phyloP scores from a whole-genome alignment of 2,113 vertebrate species.

The Nettapus auritus region DNA sequence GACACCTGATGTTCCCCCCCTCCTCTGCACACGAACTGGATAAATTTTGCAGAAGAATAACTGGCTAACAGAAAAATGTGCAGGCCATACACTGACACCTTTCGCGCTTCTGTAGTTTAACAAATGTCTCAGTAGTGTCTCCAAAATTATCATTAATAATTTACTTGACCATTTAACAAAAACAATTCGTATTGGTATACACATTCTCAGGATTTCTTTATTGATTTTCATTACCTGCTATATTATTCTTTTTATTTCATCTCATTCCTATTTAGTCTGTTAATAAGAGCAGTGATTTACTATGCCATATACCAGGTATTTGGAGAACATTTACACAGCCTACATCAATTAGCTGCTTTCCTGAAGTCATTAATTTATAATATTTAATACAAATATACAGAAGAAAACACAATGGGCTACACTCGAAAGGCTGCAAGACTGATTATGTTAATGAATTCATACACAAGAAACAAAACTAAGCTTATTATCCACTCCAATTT shows the following conservation, averaged over 20 bases:
- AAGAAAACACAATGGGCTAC: not conserved
- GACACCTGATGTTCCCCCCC: not conserved
- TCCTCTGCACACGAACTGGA: not conserved
- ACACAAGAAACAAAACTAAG: not conserved
- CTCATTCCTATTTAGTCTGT: not conserved
- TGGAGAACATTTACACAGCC: not conserved
- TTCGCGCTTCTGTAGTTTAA: not conserved
- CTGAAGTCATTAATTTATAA: not conserved
- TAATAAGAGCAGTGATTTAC: not conserved
- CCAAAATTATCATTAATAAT: not conserved
- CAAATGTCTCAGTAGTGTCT: not conserved
- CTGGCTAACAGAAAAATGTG: not conserved
- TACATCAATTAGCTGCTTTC: not conserved
- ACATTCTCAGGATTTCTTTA: not conserved
- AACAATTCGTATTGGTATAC: not conserved
- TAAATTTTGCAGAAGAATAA: not conserved
- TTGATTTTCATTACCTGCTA: not conserved
- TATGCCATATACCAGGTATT: not conserved
- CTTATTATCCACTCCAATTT: not conserved
- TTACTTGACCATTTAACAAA: not conserved
- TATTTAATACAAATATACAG: not conserved
- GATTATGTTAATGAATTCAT: not conserved
- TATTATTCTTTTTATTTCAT: not conserved
- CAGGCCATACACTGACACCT: not conserved
- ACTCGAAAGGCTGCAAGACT: not conserved